A percentile compares a stretch with the other conserved stretches of the same genome.
These are phyloP conservation scores for Rhadina sibilatrix DNA, from an alignment of 2,113 vertebrate genomes.

Conservation along the genomic window DNA sequence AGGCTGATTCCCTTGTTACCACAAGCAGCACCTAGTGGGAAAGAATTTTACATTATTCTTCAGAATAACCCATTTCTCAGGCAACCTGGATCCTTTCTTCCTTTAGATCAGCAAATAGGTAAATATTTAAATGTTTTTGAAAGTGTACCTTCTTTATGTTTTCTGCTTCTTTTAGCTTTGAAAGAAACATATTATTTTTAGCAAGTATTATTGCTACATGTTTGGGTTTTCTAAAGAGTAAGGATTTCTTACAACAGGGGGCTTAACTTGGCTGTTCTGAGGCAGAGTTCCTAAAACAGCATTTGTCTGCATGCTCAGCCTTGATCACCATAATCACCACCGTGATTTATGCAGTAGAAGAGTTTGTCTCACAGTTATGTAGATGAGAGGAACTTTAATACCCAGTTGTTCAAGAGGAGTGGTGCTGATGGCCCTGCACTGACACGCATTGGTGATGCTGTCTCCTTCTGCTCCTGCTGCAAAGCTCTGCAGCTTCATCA, in stretches of 20 bases:
- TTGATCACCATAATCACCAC: not conserved
- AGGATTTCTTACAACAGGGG: not conserved
- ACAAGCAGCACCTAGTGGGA: not conserved
- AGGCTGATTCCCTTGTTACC: not conserved
- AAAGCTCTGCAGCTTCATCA: not conserved
- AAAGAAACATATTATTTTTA: slow-evolving; percentile 22
- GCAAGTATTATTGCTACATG: not conserved
- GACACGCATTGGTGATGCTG: not conserved
- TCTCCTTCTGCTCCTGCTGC: not conserved
- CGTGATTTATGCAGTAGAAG: not conserved
- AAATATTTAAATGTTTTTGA: not conserved
- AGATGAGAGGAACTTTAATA: not conserved
- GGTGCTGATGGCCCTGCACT: not conserved
- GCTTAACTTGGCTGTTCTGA: not conserved
- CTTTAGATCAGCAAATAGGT: not conserved
- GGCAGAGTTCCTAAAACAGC: not conserved
- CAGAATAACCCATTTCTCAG: not conserved
- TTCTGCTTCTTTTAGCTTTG: slow-evolving; percentile 37
- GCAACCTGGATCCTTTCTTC: not conserved
- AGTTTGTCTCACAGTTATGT: not conserved
- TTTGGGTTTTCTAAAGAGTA: not conserved
- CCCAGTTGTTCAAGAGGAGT: not conserved
- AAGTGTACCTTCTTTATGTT: not conserved
- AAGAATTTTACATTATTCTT: not conserved
- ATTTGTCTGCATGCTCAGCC: not conserved